A percentile compares a stretch with the other conserved stretches of the same genome.
Evolutionary conservation across 2,113 vertebrate species (phyloP).

Genomic region (Neotoma lepida): DNA sequence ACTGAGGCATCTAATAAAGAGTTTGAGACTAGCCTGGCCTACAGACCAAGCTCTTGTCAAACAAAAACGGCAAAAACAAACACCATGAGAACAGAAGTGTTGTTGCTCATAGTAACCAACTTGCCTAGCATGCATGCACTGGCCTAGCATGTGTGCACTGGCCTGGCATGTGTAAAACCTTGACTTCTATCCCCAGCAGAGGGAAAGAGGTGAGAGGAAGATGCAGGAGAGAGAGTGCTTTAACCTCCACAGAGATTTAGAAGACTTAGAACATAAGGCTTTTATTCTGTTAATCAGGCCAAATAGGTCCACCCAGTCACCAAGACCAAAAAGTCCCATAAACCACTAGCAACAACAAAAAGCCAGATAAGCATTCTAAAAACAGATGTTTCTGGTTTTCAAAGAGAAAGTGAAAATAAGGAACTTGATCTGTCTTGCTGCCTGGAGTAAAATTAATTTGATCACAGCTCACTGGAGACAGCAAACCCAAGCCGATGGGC

Average conservation of each 20-base stretch:
- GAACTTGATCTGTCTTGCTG: slow-evolving; percentile 11
- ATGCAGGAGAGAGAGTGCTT: not conserved
- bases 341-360: not conserved
- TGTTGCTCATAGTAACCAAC: not conserved
- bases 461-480: not conserved
- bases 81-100: not conserved
- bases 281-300: not conserved
- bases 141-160: not conserved
- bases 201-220: not conserved
- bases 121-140: not conserved
- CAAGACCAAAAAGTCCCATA: not conserved
- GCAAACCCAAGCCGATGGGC: not conserved
- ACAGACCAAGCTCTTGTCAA: not conserved
- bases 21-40: not conserved
- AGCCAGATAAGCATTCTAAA: not conserved
- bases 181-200: not conserved
- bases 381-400: slow-evolving; percentile 20
- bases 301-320: not conserved
- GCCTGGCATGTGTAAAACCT: not conserved
- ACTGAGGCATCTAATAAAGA: not conserved
- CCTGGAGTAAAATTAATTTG: not conserved
- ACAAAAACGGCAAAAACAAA: not conserved
- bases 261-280: not conserved
- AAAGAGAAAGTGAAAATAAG: slow-evolving; percentile 61
- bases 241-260: not conserved